These are phyloP conservation scores for Deilephila porcellus DNA, from an alignment of 2,888 invertebrate genomes.

Conservation along the genomic window DNA sequence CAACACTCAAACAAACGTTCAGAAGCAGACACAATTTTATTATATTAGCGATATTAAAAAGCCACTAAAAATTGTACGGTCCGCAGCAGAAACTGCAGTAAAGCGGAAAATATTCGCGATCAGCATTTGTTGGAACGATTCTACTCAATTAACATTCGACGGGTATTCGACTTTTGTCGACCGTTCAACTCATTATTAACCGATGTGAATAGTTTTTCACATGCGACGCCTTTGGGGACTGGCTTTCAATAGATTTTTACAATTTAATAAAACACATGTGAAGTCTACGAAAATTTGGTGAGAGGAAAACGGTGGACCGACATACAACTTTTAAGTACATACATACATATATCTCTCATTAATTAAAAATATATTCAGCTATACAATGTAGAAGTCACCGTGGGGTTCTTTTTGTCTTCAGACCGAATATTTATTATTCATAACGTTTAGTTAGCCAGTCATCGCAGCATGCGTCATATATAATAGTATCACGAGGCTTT, in stretches of 20 bases:
- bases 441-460: too few relatives aligned
- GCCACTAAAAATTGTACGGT: constrained; percentile 34
- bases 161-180: constrained; percentile 48
- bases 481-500: too few relatives aligned
- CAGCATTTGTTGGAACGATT: constrained; percentile 50
- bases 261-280: constrained; percentile 4
- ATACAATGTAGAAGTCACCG: too few relatives aligned
- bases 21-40: constrained; percentile 1
- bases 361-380: too few relatives aligned
- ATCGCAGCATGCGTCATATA: too few relatives aligned
- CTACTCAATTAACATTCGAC: constrained; percentile 53
- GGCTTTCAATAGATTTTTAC: background rate
- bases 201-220: constrained; percentile 33
- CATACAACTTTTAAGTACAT: too few relatives aligned
- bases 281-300: background rate
- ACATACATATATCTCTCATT: too few relatives aligned
- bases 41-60: constrained; percentile 26
- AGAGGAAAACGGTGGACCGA: background rate
- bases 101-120: constrained; percentile 50
- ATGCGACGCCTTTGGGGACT: background rate
- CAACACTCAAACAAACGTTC: background rate
- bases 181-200: constrained; percentile 51
- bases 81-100: constrained; percentile 47
- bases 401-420: too few relatives aligned
- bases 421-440: too few relatives aligned